Evolutionary conservation across 1,140 invertebrate species (phyloP), one percentile per base, ranked within the genome.

Genomic region (Eupristina koningsbergeri): DNA sequence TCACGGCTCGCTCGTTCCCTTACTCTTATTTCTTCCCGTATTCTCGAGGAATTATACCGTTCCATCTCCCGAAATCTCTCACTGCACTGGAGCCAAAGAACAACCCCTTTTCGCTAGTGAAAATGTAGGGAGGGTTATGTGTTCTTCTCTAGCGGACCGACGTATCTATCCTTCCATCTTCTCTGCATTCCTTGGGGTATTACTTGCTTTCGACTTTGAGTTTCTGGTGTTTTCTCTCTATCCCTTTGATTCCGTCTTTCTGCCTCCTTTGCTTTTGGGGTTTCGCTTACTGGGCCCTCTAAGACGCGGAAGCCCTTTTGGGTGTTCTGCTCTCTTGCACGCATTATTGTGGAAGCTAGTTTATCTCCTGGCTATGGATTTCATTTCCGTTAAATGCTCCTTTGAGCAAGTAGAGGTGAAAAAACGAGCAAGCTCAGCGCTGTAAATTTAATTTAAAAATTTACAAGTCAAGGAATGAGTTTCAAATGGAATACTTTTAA

Each of bases 151-250:
- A 29, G 22, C 29, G 53, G 45, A 39, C 71, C 53, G 73, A 45
- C 69, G 78, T 81, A 87, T 92, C 90, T 89, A 88, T 90, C 88
- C 89, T 91, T 91, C 90, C 89, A 92, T 92, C 91, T 91, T 91
- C 89, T 87, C 85, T 84, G 89, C 91, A 91, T 92, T 92, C 91
- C 91, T 92, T 88, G 87, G 91, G 91, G 91, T 91, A 92, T 92
- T 92, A 90, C 89, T 73, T 58, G 34, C 78, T 74, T 82, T 84
- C 84, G 11, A 69, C 61, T 78, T 36, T 22, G 45, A 34, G 13
- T 50, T 61, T 36, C 29, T 26, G 19, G 64, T 50, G n/a, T 17
- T 58, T 58, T 58, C 53, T 58, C 53, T 63, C 58, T 63, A 36
- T 63, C 39, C 36, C 9, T 36, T 67, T 67, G 31, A 36, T 67